Evolutionary conservation across 2,113 vertebrate genomes (phyloP).

Genomic region (Gobio gobio): DNA sequence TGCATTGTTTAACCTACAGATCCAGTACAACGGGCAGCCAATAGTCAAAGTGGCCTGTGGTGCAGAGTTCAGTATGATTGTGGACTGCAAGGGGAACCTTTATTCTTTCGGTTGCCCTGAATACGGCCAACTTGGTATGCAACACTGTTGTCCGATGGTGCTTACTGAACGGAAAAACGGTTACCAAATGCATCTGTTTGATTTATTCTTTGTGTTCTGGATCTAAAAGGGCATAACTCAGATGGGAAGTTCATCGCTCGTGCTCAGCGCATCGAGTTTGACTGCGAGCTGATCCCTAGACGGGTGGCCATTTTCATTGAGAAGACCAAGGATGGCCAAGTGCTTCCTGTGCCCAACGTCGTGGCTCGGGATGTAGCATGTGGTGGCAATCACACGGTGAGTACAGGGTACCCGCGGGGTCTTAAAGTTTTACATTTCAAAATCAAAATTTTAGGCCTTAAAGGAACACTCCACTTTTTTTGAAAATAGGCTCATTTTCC

Average conservation of each 20-base stretch:
- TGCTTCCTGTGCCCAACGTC: conserved; percentile 91
- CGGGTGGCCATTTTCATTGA: conserved; percentile 95
- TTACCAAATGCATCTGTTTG: background rate
- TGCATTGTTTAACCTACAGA: conserved; percentile 70
- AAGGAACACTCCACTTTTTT: too few species aligned
- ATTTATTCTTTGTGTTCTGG: background rate
- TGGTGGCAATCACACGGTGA: conserved; percentile 91
- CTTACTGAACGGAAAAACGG: background rate
- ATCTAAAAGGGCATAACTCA: conserved; percentile 88
- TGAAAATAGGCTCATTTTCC: too few species aligned
- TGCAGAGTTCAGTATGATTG: conserved; percentile 96
- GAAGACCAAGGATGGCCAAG: conserved; percentile 95
- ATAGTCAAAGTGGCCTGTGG: conserved; percentile 95
- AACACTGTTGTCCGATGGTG: background rate
- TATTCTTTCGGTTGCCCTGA: conserved; percentile 96
- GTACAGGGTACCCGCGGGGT: too few species aligned
- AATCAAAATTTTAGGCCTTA: too few species aligned
- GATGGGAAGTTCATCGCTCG: conserved; percentile 97
- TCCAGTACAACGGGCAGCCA: conserved; percentile 95
- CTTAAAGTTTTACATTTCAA: too few species aligned
- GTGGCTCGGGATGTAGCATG: conserved; percentile 92
- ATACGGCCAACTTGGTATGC: conserved; percentile 92
- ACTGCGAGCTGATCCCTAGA: conserved; percentile 93
- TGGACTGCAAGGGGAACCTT: conserved; percentile 97
- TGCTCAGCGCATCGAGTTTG: conserved; percentile 94